A percentile compares a stretch with the other conserved stretches of the same genome.
Conservation (phyloP, 37 sponge, comb jelly and placozoan species). For the Ianthella basta region DNA sequence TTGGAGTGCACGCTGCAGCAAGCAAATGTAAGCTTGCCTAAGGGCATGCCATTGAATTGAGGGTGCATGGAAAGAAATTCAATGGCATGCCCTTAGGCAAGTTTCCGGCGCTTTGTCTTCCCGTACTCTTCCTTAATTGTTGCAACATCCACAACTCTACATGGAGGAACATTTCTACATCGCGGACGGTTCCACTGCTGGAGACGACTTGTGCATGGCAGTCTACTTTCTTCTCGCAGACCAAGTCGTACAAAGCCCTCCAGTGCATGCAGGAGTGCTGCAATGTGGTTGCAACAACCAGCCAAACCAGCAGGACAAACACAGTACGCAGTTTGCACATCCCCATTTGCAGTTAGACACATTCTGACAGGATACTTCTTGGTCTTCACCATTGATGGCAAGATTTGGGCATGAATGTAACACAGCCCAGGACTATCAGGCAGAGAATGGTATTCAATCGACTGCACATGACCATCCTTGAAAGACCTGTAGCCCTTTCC, state of each 20-base stretch:
- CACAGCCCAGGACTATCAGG: conserved; percentile 25
- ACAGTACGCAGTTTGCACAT: conserved; percentile 39
- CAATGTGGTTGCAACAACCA: conserved; percentile 45
- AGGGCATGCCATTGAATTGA: no score
- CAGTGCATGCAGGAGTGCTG: conserved; percentile 36
- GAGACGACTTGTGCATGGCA: conserved; percentile 38
- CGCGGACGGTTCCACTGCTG: conserved; percentile 43
- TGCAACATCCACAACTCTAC: conserved; percentile 18
- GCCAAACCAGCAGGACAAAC: conserved; percentile 50
- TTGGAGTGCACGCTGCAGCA: no score
- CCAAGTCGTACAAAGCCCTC: conserved; percentile 42
- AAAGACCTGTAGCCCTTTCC: conserved; percentile 46
- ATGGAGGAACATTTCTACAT: conserved; percentile 16
- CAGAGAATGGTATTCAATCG: conserved; percentile 28
- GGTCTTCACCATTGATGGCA: conserved; percentile 38
- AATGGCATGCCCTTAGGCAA: no score
- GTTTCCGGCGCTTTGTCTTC: background rate
- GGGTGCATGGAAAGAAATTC: no score
- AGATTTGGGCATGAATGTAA: conserved; percentile 26
- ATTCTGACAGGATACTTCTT: conserved; percentile 33
- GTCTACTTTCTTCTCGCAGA: conserved; percentile 27
- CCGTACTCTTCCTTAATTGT: conserved; percentile 34
- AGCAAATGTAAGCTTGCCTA: no score
- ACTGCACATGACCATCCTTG: conserved; percentile 44
- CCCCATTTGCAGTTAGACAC: conserved; percentile 8